Evolutionary conservation across 2,797 vertebrate genomes (phyloP).

Genomic region (Diceros bicornis): DNA sequence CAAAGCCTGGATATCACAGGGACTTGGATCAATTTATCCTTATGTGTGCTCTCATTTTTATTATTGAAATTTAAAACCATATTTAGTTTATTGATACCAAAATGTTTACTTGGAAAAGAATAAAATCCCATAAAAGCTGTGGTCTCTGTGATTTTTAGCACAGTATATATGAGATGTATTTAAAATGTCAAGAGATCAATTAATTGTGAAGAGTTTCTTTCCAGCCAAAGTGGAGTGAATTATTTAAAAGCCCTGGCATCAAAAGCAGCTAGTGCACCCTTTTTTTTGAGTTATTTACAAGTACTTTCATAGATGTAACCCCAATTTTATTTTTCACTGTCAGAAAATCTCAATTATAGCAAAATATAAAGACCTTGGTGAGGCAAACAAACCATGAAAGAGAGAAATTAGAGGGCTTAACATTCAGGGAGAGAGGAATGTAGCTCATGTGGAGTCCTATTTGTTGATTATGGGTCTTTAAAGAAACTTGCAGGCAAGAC

Average conservation of each 20-base stretch:
- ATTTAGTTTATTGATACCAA: slow-evolving; percentile 27
- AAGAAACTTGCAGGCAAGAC: neutral
- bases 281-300: slow-evolving; percentile 6
- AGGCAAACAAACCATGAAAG: neutral
- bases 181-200: slow-evolving; percentile 54
- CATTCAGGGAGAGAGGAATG: neutral
- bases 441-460: neutral
- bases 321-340: neutral
- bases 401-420: neutral
- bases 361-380: neutral
- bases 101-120: slow-evolving; percentile 45
- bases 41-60: neutral
- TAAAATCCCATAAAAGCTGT: neutral
- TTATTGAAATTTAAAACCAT: slow-evolving; percentile 27
- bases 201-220: slow-evolving; percentile 51
- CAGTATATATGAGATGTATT: neutral
- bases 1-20: neutral
- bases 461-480: neutral
- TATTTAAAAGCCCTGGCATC: neutral
- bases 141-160: neutral
- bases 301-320: neutral
- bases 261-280: neutral
- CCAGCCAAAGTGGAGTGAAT: slow-evolving; percentile 2
- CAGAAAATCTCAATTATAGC: neutral
- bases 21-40: neutral